phyloP scores from a whole-genome alignment of 2,888 invertebrate species.

The Rotaria macrura region DNA sequence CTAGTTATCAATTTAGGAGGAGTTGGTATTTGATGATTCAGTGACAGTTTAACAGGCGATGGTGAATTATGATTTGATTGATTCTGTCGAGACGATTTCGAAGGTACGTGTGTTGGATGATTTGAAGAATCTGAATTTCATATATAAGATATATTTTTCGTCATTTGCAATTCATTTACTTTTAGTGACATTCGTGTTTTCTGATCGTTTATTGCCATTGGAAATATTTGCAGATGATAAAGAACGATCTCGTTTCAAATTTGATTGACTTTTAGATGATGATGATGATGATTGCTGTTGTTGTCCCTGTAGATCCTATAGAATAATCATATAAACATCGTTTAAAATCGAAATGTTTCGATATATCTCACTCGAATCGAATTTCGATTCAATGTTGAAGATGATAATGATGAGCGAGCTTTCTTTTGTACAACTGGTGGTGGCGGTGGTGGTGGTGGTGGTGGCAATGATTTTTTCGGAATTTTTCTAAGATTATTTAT shows the following conservation, averaged over 20 bases:
- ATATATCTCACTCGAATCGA: neutral
- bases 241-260: neutral
- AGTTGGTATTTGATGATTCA: neutral
- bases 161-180: neutral
- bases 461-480: neutral
- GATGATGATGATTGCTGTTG: too few species aligned
- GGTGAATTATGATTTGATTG: neutral
- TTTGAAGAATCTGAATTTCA: neutral
- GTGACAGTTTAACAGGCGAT: neutral
- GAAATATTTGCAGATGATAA: neutral
- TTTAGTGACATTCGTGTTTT: neutral
- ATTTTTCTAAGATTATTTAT: neutral
- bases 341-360: neutral
- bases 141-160: neutral
- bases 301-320: neutral
- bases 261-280: neutral
- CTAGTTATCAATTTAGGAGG: neutral
- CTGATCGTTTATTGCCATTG: neutral
- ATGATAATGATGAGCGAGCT: neutral
- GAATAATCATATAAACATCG: neutral
- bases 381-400: neutral
- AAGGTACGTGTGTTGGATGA: neutral
- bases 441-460: neutral
- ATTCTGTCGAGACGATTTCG: neutral
- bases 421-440: neutral